A percentile compares a stretch with the other conserved stretches of the same genome.
Conservation (phyloP, 2,888 invertebrate genomes). For the Abscondita cerata region DNA sequence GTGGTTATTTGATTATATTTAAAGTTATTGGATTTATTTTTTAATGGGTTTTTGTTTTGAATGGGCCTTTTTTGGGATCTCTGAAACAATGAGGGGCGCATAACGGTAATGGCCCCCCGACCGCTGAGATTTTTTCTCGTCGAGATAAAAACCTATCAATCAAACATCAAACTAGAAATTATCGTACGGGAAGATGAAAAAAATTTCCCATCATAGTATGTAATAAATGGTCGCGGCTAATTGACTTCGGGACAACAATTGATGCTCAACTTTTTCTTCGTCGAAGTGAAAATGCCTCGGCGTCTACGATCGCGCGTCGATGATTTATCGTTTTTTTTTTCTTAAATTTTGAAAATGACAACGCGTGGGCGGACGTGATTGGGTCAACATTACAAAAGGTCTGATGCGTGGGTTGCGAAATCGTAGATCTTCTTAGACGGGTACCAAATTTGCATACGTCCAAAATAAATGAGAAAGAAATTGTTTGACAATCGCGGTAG, state of each 20-base stretch:
- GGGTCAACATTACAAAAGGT: constrained; percentile 31
- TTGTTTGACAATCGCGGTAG: too few species aligned
- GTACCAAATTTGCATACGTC: too few species aligned
- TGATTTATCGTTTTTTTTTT: constrained; percentile 29
- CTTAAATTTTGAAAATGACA: constrained; percentile 31
- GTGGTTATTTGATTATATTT: constrained; percentile 51
- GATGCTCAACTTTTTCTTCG: background rate
- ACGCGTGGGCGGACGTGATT: constrained; percentile 31
- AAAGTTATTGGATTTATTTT: constrained; percentile 38
- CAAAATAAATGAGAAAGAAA: background rate
- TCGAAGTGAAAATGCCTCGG: too few species aligned
- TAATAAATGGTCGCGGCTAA: constrained; percentile 24
- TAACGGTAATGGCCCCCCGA: constrained; percentile 22
- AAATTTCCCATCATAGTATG: constrained; percentile 9
- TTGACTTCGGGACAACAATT: background rate
- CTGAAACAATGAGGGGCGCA: background rate
- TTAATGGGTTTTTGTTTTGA: constrained; percentile 22
- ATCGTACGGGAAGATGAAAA: constrained; percentile 24
- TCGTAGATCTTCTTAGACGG: constrained; percentile 6
- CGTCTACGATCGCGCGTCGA: too few species aligned
- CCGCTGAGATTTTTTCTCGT: constrained; percentile 33
- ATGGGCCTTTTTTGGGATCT: background rate
- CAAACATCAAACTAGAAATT: constrained; percentile 34
- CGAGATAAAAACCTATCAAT: constrained; percentile 35
- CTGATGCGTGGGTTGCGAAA: constrained; percentile 25